Evolutionary conservation across 2,888 invertebrate species (phyloP).

Genomic region (Alcis repandata): DNA sequence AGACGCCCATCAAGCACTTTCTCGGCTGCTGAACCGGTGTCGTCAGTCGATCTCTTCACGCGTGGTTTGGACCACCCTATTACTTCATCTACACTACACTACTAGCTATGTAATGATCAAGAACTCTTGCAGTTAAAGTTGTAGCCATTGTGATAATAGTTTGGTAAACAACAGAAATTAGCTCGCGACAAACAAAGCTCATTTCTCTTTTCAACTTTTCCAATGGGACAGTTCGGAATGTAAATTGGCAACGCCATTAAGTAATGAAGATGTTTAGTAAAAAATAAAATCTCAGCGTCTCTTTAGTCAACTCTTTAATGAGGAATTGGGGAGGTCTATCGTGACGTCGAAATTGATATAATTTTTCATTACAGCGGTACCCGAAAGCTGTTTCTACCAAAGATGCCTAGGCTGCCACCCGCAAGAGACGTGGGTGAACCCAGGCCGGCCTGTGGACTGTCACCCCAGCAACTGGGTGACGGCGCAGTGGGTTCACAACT

Average conservation of each 20-base stretch:
- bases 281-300: too few relatives aligned
- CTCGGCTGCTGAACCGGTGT: slow-evolving; percentile 53
- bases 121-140: too few relatives aligned
- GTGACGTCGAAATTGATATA: background rate
- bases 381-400: slow-evolving; percentile 76
- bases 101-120: background rate
- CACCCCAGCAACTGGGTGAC: slow-evolving; percentile 76
- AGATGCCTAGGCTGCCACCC: slow-evolving; percentile 76
- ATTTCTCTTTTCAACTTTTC: too few relatives aligned
- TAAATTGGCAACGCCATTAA: too few relatives aligned
- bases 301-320: too few relatives aligned
- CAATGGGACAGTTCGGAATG: too few relatives aligned
- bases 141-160: too few relatives aligned
- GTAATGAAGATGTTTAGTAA: too few relatives aligned
- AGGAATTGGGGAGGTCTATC: too few relatives aligned
- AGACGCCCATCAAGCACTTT: slow-evolving; percentile 79
- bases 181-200: too few relatives aligned
- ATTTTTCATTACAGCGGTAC: slow-evolving; percentile 60
- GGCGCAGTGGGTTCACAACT: slow-evolving; percentile 77
- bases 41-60: slow-evolving; percentile 61
- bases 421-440: slow-evolving; percentile 59
- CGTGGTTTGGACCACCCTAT: slow-evolving; percentile 47
- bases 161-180: too few relatives aligned
- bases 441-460: slow-evolving; percentile 68
- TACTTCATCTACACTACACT: slow-evolving; percentile 12